These are phyloP conservation scores for Odontocolon sp. DNA, from an alignment of 2,888 invertebrate species.

Conservation along the genomic window DNA sequence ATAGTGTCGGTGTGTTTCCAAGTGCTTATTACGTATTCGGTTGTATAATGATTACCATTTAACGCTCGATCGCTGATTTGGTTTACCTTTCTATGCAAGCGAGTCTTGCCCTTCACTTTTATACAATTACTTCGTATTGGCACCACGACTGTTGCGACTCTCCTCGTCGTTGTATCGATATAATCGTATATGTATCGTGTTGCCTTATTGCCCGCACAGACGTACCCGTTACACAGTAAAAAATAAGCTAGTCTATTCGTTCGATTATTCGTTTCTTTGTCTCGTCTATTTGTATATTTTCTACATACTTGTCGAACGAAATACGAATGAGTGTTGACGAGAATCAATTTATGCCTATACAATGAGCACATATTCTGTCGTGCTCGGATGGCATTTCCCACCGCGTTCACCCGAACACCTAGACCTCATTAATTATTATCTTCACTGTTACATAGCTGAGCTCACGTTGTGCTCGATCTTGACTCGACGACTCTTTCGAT, in stretches of 20 bases:
- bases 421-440: constrained; percentile 58
- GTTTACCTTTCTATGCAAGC: constrained; percentile 70
- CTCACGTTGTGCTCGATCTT: constrained; percentile 39
- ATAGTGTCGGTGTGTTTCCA: neutral
- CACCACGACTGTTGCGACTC: constrained; percentile 11
- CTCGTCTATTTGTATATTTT: no score
- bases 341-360: constrained; percentile 58
- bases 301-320: no score
- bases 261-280: no score
- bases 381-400: constrained; percentile 61
- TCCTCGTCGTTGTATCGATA: constrained; percentile 40
- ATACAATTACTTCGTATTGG: constrained; percentile 52
- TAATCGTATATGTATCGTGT: no score
- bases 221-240: no score
- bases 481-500: constrained; percentile 30
- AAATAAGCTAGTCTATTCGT: no score
- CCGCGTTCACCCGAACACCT: constrained; percentile 58
- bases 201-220: no score
- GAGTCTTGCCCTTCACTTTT: constrained; percentile 71
- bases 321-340: constrained; percentile 25
- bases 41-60: constrained; percentile 71
- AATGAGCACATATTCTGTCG: constrained; percentile 31
- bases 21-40: constrained; percentile 59
- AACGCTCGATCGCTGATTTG: constrained; percentile 70
- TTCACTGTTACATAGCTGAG: constrained; percentile 7